Evolutionary conservation across 2,113 vertebrate genomes (phyloP), one percentile per base, ranked within the genome.

Genomic region (Anseranas semipalmata): DNA sequence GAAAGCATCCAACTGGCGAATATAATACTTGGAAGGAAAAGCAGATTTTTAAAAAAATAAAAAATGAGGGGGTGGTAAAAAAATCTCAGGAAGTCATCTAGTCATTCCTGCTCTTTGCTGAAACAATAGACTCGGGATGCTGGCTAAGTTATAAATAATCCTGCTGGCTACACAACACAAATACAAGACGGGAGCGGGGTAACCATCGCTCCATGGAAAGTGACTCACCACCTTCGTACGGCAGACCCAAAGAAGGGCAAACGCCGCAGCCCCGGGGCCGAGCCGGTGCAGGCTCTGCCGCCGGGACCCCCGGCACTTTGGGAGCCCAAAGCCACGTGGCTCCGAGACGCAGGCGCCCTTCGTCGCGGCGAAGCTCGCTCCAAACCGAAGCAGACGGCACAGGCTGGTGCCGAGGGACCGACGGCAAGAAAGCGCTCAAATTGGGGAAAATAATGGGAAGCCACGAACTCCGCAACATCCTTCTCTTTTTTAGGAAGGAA

Each of bases 11-110:
- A 96, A 96, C 81, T 73, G 89, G 73, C 1, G 72, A 97, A 96
- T 73, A 96, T 96, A 97, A 97, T 96, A 97, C 92, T 97, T 97
- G 96, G 96, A 96, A 97, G 96, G 96, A 97, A 97, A 97, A 96
- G 95, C 91, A 95, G 95, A 94, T 89, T 83, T 93, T 12, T 12
- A 76, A 95, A 91, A 94, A 95, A 95, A 91, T 35, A 35, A 93
- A 87, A 93, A 94, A 92, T 60, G 83, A 90, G 96, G 93, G 92
- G 95, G 97, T 79, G 90, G 96, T 85, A 83, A 94, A 93, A 90
- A 88, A 80, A 74, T 92, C 95, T 97, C 95, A 96, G 96, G 97
- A 97, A 97, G 96, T 97, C 94, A 97, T 97, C 93, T 71, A 96
- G 95, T 96, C 94, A 96, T 95, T 97, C 67, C 96, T 96, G 96